These are phyloP conservation scores for Gymnothorax javanicus DNA, from an alignment of 2,797 vertebrate species.

Conservation along the genomic window DNA sequence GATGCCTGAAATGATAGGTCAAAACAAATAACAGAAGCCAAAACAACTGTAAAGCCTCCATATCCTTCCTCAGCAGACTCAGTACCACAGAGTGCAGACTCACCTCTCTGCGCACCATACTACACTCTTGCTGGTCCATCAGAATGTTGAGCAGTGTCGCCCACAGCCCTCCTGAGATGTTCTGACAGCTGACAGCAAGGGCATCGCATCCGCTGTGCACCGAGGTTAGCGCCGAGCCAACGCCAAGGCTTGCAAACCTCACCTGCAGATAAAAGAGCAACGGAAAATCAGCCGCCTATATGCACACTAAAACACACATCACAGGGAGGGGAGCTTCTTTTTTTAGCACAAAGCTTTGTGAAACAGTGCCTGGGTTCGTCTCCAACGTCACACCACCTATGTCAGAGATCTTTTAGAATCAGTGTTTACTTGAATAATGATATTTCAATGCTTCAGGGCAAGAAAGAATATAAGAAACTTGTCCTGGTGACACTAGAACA, in stretches of 20 bases:
- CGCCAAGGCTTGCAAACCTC: slow-evolving; percentile 88
- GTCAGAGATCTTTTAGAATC: slow-evolving; percentile 32
- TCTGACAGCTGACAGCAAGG: slow-evolving; percentile 90
- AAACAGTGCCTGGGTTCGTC: neutral
- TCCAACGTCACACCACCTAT: slow-evolving; percentile 28
- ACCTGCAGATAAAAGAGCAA: slow-evolving; percentile 71
- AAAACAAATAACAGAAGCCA: neutral
- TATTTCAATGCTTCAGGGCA: neutral
- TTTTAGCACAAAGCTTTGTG: slow-evolving; percentile 17
- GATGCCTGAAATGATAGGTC: neutral
- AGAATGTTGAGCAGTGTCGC: slow-evolving; percentile 92
- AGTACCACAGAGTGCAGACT: slow-evolving; percentile 20
- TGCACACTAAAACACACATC: neutral
- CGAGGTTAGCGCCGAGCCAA: slow-evolving; percentile 88
- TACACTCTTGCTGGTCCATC: slow-evolving; percentile 90
- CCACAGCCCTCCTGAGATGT: slow-evolving; percentile 97
- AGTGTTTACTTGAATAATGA: slow-evolving; percentile 29
- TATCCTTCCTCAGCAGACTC: neutral
- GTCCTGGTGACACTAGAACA: neutral
- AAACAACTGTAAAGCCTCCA: neutral
- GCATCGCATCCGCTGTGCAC: slow-evolving; percentile 83
- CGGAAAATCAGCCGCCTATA: neutral
- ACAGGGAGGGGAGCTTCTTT: slow-evolving; percentile 27
- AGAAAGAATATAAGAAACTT: neutral
- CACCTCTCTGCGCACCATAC: slow-evolving; percentile 96